phyloP scores from a whole-genome alignment of 2,113 vertebrate species.

The Tursiops truncatus region DNA sequence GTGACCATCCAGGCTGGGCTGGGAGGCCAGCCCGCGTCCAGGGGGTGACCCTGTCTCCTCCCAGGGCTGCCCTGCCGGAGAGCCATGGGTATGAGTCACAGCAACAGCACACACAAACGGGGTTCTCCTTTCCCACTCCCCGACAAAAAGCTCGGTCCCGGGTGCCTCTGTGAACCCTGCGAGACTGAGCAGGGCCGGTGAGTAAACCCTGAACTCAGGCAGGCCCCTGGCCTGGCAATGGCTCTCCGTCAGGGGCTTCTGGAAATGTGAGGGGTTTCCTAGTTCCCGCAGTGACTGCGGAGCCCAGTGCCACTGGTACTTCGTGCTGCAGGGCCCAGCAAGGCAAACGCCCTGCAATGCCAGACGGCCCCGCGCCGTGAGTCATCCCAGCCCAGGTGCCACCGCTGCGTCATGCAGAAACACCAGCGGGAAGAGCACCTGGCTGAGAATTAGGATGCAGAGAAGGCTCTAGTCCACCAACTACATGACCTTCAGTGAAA shows the following conservation, averaged over 20 bases:
- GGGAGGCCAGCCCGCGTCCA: neutral
- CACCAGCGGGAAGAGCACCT: accelerated
- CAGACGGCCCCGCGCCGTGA: neutral
- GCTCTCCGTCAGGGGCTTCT: neutral
- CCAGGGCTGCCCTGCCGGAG: neutral
- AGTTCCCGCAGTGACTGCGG: neutral
- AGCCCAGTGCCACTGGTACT: neutral
- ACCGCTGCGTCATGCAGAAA: neutral
- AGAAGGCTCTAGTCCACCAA: neutral
- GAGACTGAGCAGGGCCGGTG: neutral
- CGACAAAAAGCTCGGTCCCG: neutral
- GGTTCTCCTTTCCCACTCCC: neutral
- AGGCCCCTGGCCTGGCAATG: no score
- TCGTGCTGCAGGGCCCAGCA: neutral
- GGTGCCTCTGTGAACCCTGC: neutral
- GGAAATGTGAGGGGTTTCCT: neutral
- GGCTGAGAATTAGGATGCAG: neutral
- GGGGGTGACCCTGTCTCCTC: neutral
- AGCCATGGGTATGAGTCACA: neutral
- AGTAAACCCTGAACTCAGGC: neutral
- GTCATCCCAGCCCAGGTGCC: neutral
- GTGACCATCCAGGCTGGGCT: neutral
- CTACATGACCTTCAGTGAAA: neutral
- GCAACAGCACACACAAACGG: accelerated
- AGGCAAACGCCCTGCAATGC: accelerated